Percentiles rank a stretch among this genome's conserved stretches.
These are phyloP conservation scores for Eupeodes latifasciatus DNA, from an alignment of 2,888 invertebrate species.

Conservation along the genomic window DNA sequence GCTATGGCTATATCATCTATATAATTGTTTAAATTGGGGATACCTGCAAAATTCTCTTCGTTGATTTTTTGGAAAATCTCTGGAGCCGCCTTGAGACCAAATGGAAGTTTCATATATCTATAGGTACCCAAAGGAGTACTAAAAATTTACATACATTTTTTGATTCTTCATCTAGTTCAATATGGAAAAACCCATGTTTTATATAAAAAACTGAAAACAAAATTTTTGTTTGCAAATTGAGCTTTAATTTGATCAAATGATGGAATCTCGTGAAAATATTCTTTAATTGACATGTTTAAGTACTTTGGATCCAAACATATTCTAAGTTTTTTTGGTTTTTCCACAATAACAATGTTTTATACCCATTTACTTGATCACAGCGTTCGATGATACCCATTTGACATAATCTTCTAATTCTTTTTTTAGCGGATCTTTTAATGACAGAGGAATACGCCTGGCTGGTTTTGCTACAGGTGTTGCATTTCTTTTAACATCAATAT, in stretches of 20 bases:
- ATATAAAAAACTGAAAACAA: conserved; percentile 44
- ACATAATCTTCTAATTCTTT: too few species aligned
- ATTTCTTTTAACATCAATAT: too few species aligned
- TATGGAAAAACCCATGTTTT: conserved; percentile 17
- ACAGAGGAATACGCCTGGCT: too few species aligned
- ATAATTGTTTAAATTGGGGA: conserved; percentile 78
- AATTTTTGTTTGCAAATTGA: conserved; percentile 25
- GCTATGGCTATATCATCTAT: conserved; percentile 78
- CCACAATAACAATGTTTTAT: conserved; percentile 48
- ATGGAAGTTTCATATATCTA: conserved; percentile 17
- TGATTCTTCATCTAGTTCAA: not conserved
- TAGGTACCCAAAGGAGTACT: too few species aligned
- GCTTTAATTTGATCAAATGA: conserved; percentile 39
- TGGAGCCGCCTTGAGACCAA: conserved; percentile 2
- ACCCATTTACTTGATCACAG: conserved; percentile 32
- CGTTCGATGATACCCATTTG: too few species aligned
- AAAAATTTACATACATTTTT: not conserved
- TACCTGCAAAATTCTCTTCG: conserved; percentile 74
- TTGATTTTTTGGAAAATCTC: conserved; percentile 70
- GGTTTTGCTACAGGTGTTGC: too few species aligned
- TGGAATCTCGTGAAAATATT: conserved; percentile 36
- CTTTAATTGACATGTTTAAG: conserved; percentile 34
- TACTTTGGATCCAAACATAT: conserved; percentile 48
- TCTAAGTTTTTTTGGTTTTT: conserved; percentile 45
- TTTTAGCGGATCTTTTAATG: too few species aligned